Evolutionary conservation across 2,797 vertebrate species (phyloP), one percentile per base, ranked within the genome.

Genomic region (Hypotaenidia okinawae): DNA sequence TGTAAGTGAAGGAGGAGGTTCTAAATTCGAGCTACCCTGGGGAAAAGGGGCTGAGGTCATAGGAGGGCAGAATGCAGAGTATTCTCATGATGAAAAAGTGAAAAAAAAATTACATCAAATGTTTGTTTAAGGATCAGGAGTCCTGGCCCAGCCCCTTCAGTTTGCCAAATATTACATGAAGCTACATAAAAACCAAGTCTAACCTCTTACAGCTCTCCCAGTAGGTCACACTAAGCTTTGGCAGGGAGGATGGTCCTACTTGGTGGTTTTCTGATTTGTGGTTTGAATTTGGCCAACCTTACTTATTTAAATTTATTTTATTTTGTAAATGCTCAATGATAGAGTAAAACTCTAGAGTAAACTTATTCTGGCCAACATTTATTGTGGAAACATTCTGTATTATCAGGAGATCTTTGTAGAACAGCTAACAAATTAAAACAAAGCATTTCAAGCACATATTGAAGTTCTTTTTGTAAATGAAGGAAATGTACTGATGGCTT

Each of bases 221-320:
- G 98, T 98, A 98, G 97, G 97, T 98, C 97, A 96, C 96, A 98
- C 98, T 98, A 97, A 97, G 95, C 94, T 97, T 97, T 98, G 98
- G 97, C 98, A 98, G 95, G 58, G 72, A 90, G 86, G 94, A 97
- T 96, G 97, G 96, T 94, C 97, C 91, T 97, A 96, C 97, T 97
- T 97, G 97, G 97, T 97, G 97, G 97, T 98, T 98, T 98, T 98
- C 96, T 97, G 97, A 98, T 97, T 98, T 98, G 98, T 97, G 98
- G 98, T 98, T 98, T 98, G 97, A 95, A 96, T 97, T 98, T 98
- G 97, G 98, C 97, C 97, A 96, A 97, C 96, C 83, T 96, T 88
- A 58, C 92, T 95, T 97, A 92, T 96, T 98, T 97, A 97, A 97
- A 98, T 97, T 97, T 97, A 97, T 98, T 98, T 98, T 98, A 97